Percentiles rank a stretch among this genome's conserved stretches.
Conservation (phyloP, 2,797 vertebrate species). For the Gadopsis bispinosus region DNA sequence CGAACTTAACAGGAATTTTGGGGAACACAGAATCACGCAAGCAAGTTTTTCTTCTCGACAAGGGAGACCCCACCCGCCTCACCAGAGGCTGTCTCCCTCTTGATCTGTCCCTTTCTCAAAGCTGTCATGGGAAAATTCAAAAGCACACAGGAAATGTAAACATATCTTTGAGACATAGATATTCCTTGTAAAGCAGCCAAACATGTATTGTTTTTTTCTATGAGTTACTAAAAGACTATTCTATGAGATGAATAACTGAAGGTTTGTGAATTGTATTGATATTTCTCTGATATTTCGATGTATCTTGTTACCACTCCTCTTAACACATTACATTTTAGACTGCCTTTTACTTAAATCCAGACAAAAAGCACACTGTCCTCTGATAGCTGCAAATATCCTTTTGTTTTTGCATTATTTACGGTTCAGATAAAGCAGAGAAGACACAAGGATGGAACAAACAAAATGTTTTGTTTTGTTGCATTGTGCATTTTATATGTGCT, state of each 20-base stretch:
- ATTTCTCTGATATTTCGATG: slow-evolving; percentile 88
- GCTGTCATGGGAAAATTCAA: slow-evolving; percentile 73
- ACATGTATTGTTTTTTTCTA: slow-evolving; percentile 85
- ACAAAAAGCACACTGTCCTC: slow-evolving; percentile 78
- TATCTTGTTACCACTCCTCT: slow-evolving; percentile 86
- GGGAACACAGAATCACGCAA: slow-evolving; percentile 65
- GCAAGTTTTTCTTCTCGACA: slow-evolving; percentile 63
- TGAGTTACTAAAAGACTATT: slow-evolving; percentile 84
- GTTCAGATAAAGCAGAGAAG: slow-evolving; percentile 73
- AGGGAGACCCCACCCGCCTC: slow-evolving; percentile 50
- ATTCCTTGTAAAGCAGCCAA: slow-evolving; percentile 86
- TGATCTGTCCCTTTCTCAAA: slow-evolving; percentile 53
- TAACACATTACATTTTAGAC: slow-evolving; percentile 79
- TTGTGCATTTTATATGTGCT: slow-evolving; percentile 83
- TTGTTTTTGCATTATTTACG: slow-evolving; percentile 73
- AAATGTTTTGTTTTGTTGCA: slow-evolving; percentile 74
- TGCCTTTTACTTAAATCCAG: slow-evolving; percentile 76
- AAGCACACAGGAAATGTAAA: slow-evolving; percentile 79
- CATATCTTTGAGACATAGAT: slow-evolving; percentile 78
- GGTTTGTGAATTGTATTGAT: slow-evolving; percentile 89
- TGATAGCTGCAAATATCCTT: slow-evolving; percentile 72
- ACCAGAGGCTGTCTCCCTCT: slow-evolving; percentile 66
- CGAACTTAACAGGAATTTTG: slow-evolving; percentile 64
- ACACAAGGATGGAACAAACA: slow-evolving; percentile 71
- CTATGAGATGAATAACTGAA: slow-evolving; percentile 84